phyloP scores from a whole-genome alignment of 2,888 invertebrate genomes.

The Calliopum simillimum region DNA sequence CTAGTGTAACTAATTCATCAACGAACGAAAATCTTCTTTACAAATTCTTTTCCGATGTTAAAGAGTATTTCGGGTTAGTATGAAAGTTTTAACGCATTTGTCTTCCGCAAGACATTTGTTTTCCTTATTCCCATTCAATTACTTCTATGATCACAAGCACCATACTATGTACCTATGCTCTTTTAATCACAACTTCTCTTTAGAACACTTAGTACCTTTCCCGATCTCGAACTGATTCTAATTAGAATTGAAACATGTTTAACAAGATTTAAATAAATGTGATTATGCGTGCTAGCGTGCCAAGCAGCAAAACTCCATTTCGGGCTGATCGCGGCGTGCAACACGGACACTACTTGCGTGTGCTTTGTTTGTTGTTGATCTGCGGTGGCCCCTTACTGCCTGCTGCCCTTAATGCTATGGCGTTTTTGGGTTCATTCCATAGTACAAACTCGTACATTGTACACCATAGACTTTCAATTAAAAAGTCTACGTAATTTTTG shows the following conservation, averaged over 20 bases:
- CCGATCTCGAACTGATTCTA: slow-evolving; percentile 41
- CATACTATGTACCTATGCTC: too few relatives aligned
- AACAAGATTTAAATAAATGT: slow-evolving; percentile 49
- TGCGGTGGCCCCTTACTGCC: not conserved
- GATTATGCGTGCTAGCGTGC: slow-evolving; percentile 44
- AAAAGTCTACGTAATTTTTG: not conserved
- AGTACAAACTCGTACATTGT: too few relatives aligned
- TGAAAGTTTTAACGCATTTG: too few relatives aligned
- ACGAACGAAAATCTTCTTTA: too few relatives aligned
- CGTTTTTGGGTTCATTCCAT: not conserved
- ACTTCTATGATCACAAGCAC: too few relatives aligned
- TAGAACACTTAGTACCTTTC: too few relatives aligned
- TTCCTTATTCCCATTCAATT: too few relatives aligned
- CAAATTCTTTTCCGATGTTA: too few relatives aligned
- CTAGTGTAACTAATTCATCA: too few relatives aligned
- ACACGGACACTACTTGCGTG: slow-evolving; percentile 27
- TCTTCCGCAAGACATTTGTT: too few relatives aligned
- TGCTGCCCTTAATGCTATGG: not conserved
- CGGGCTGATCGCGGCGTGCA: slow-evolving; percentile 36
- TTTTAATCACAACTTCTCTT: too few relatives aligned
- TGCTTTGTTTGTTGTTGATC: slow-evolving; percentile 7
- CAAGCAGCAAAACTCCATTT: slow-evolving; percentile 33
- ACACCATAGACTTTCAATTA: slow-evolving; percentile 24
- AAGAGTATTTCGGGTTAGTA: too few relatives aligned
- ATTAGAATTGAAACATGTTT: slow-evolving; percentile 51